Percentiles rank a stretch among this genome's conserved stretches.
phyloP scores from a whole-genome alignment of 2,113 vertebrate species.

The Petrocephalus zakoni region DNA sequence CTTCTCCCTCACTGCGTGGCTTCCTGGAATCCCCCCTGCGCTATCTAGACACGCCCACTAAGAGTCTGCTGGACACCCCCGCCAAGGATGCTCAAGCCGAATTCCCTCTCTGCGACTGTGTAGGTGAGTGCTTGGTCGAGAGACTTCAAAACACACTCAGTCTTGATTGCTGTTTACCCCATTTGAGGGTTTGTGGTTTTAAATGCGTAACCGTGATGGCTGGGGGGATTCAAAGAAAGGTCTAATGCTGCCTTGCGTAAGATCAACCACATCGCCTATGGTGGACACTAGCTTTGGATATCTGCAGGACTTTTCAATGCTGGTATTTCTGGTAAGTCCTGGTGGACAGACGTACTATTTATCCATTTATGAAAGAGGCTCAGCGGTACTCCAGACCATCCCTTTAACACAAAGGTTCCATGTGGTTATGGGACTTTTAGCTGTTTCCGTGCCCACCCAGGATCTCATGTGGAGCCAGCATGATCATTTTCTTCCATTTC shows the following conservation, averaged over 20 bases:
- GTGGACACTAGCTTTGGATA: background rate
- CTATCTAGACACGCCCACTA: conserved; percentile 90
- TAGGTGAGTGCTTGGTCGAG: conserved; percentile 68
- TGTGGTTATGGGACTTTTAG: background rate
- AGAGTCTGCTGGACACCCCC: conserved; percentile 85
- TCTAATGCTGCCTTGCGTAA: background rate
- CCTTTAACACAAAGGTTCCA: background rate
- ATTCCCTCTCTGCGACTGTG: conserved; percentile 87
- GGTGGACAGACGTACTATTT: background rate
- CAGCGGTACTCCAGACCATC: background rate
- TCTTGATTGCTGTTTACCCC: background rate
- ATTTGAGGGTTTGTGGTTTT: background rate
- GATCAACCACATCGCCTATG: background rate
- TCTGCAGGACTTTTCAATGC: background rate
- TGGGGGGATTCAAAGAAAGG: background rate
- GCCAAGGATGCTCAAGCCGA: conserved; percentile 80
- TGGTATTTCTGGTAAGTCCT: background rate
- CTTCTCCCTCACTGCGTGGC: conserved; percentile 81
- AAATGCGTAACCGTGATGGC: background rate
- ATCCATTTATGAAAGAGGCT: background rate
- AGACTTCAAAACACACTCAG: background rate
- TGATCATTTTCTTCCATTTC: background rate
- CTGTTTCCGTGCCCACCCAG: background rate
- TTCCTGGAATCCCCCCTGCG: conserved; percentile 91
- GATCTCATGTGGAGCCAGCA: background rate